Percentiles rank a stretch among this genome's conserved stretches.
Conservation (phyloP, 92 coral and sea anemone species). For the Metridium senile region DNA sequence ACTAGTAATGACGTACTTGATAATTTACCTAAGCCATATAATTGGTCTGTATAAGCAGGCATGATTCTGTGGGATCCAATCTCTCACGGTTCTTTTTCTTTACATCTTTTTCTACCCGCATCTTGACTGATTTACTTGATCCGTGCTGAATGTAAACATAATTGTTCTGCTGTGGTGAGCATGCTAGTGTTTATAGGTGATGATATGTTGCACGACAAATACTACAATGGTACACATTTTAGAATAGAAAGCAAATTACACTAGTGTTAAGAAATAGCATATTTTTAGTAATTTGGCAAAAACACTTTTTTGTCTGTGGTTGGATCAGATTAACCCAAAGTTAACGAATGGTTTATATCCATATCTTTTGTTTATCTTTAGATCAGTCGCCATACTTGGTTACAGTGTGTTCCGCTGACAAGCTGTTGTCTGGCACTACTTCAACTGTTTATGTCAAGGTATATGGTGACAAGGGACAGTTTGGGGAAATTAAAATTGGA, state of each 20-base stretch:
- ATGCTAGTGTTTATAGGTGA: neutral
- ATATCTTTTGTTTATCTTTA: neutral
- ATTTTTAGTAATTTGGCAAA: too few species aligned
- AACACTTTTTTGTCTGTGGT: too few species aligned
- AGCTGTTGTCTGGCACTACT: conserved; percentile 50
- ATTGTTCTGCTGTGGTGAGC: neutral
- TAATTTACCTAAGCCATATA: neutral
- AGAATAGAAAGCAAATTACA: too few species aligned
- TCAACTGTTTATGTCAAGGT: conserved; percentile 68
- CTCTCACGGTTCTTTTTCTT: neutral
- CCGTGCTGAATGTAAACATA: neutral
- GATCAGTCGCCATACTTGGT: conserved; percentile 59
- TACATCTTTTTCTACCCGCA: neutral
- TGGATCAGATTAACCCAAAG: too few species aligned
- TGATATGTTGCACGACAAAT: too few species aligned
- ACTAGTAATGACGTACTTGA: neutral
- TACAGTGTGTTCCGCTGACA: conserved; percentile 59
- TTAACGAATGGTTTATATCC: neutral
- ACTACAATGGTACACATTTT: too few species aligned
- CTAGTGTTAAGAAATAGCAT: too few species aligned
- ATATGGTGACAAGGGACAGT: conserved; percentile 56
- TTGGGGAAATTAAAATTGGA: conserved; percentile 66
- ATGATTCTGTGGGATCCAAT: neutral
- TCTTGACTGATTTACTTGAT: neutral
- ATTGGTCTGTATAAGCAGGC: neutral